Base-by-base conservation (phyloP, 92 coral and sea anemone species). In the Blastomussa wellsi region DNA sequence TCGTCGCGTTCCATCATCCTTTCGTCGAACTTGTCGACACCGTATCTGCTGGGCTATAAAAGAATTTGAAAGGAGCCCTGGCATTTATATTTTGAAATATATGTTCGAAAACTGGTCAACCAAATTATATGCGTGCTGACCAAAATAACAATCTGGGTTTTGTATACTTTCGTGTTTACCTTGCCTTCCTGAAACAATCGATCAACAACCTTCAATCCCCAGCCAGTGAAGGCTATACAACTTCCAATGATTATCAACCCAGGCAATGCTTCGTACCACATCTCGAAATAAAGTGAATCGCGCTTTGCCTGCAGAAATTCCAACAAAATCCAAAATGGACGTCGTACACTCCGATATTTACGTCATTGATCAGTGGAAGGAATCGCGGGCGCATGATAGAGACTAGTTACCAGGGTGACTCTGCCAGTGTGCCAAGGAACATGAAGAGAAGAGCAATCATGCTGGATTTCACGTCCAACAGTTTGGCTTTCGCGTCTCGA, bases 231-330 rank as follows among this genome's bases (percentile, higher is more conserved):
- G 53, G 95, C 88, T 83, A 97, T 93, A 47, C 95, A 92, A 2
- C 97, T 97, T 81, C 90, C 94, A 79, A 97, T 94, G 84, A 97
- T 97, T 17, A 92, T 92, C 84, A 97, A 97, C 77, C 97, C 87
- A 49, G 99, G 99, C 33, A 97, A 82, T 53, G 93, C 93, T 86
- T 97, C 99, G 93, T 94, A 94, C 99, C 99, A 97, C 99, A 97
- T 97, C 82, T 81, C 28, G 44, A 17, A 51, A 66, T 32, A 17
- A 0, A 74, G 74, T 7, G 10, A 44, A 82, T 51, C 37, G 16
- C 3, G 14, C 47, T 32, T 57, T 52, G 28, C 49, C 15, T 24
- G 38, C 41, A 70, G 7, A 1, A n/a, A 24, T 1, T 2, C 26
- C 62, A 3, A 38, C 52, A 60, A 69, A 35, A n/a, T 78, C 38